Evolutionary conservation across 2,113 vertebrate species (phyloP), one percentile per base, ranked within the genome.

Genomic region (Lamprotornis superbus): DNA sequence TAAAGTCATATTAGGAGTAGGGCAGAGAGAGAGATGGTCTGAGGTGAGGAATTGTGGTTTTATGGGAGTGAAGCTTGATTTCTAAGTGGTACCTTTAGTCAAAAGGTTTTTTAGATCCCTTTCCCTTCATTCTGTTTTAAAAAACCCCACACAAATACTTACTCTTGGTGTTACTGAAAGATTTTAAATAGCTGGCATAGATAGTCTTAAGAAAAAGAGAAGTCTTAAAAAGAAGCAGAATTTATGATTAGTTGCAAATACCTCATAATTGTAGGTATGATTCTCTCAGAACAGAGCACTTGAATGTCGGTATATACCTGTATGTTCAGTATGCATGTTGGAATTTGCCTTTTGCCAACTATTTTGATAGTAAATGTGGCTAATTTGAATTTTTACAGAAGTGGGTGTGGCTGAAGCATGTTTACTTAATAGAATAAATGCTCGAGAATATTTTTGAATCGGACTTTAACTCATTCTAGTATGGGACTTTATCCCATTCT

Each of bases 301-400:
- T 78, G 33, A 63, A 78, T 83, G 85, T 90, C 7, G 22, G 52
- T 83, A 12, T 93, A 77, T 94, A 86, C 90, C 85, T 94, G 71
- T 90, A 74, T 88, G 88, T 92, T 94, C 93, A 88, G 80, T 88
- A 52, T 90, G 64, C 91, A 60, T 87, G 90, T 90, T 90, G 64
- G 86, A 94, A 93, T 96, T 86, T 92, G 90, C 64, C 83, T 95
- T 92, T 84, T 95, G 87, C 61, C 83, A 90, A 28, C 75, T 93
- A 86, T 95, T 96, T 96, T 96, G 75, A 74, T 88, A 95, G 90
- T 95, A 96, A 95, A 96, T 95, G 60, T 64, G 44, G 60, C 46
- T 93, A 22, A 75, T 97, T 83, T 93, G 56, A 88, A 94, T 97
- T 83, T 81, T 80, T 88, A 49, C 67, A 64, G 68, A 93, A 83